Evolutionary conservation across 1,140 invertebrate genomes (phyloP).

Genomic region (Lepidurus apus): DNA sequence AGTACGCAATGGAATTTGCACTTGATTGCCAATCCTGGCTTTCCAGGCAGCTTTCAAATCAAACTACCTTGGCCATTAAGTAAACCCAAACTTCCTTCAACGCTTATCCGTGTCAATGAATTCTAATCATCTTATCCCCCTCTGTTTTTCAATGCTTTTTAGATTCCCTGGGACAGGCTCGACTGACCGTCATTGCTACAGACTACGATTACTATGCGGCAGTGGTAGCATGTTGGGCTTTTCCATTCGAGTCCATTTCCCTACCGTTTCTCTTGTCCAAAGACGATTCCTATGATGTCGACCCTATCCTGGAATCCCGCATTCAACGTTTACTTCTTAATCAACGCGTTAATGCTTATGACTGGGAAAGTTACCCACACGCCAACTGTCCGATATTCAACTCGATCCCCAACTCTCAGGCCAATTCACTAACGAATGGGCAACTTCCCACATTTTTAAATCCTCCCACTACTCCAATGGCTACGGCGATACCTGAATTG

Average conservation of each 20-base stretch:
- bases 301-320: conserved; percentile 23
- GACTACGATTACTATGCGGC: conserved; percentile 34
- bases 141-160: neutral
- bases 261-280: conserved; percentile 33
- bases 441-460: neutral
- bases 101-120: neutral
- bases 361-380: conserved; percentile 1
- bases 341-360: conserved; percentile 25
- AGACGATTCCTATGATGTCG: neutral
- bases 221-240: conserved; percentile 29
- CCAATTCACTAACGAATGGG: neutral
- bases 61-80: conserved; percentile 34
- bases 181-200: conserved; percentile 31
- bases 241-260: conserved; percentile 31
- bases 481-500: neutral
- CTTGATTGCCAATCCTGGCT: conserved; percentile 25
- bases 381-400: neutral
- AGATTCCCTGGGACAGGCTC: conserved; percentile 32
- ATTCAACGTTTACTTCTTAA: conserved; percentile 17
- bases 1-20: conserved; percentile 23
- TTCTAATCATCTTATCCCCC: neutral
- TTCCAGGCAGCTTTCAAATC: conserved; percentile 24
- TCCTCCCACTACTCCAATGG: neutral
- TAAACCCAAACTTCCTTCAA: neutral
- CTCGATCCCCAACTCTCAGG: neutral